Evolutionary conservation across 2,888 invertebrate species (phyloP).

Genomic region (Tridacna crocea): DNA sequence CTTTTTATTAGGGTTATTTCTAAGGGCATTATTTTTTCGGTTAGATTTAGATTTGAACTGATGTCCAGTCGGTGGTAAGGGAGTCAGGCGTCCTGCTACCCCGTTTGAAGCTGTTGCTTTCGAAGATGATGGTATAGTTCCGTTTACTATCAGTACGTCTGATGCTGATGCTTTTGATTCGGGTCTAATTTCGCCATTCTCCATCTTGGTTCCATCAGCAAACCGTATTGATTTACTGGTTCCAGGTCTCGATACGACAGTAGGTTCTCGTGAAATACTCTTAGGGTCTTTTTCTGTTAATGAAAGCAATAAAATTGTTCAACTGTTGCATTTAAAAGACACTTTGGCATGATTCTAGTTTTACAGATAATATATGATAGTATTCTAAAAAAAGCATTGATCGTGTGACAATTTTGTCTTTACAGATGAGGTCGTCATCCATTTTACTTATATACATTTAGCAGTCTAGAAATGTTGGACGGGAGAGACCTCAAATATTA

Average conservation of each 20-base stretch:
- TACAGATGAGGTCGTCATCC: too few species aligned
- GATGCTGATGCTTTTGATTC: conserved; percentile 26
- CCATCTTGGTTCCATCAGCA: conserved; percentile 17
- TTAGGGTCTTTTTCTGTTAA: conserved; percentile 5
- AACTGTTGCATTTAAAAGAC: too few species aligned
- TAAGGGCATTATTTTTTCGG: not conserved
- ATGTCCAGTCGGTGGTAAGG: conserved; percentile 28
- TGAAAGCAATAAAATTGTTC: not conserved
- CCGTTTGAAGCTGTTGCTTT: not conserved
- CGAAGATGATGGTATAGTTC: not conserved
- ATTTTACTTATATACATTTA: too few species aligned
- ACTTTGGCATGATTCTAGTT: too few species aligned
- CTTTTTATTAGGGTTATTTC: conserved; percentile 14
- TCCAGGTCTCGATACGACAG: conserved; percentile 14
- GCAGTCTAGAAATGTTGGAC: too few species aligned
- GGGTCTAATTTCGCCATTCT: not conserved
- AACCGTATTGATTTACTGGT: conserved; percentile 13
- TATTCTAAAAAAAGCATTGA: not conserved
- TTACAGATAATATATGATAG: too few species aligned
- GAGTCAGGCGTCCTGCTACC: not conserved
- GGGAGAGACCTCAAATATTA: too few species aligned
- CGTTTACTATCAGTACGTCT: conserved; percentile 8
- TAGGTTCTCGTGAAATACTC: not conserved
- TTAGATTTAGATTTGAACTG: not conserved
- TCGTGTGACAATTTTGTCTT: too few species aligned